Conservation (phyloP, 1,140 invertebrate species). For the Drosophila seguyi region DNA sequence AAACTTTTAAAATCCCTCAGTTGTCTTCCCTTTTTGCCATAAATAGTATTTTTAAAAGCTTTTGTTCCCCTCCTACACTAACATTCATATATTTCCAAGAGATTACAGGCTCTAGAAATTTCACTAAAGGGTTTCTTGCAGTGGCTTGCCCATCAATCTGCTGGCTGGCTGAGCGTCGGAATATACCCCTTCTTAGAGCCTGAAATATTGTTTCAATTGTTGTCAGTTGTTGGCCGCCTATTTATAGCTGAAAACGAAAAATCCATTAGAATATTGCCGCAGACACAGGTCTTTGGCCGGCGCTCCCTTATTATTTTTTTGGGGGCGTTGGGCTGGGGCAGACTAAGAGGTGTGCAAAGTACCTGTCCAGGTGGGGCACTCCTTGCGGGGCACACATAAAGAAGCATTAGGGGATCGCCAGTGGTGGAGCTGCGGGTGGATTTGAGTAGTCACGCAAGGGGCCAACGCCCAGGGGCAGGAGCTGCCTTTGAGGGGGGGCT, state of each 20-base stretch:
- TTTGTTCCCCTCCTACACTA: not conserved
- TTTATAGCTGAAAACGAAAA: conserved; percentile 42
- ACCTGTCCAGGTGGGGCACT: conserved; percentile 21
- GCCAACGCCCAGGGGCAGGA: conserved; percentile 50
- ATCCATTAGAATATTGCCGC: conserved; percentile 68
- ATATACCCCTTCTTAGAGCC: conserved; percentile 14
- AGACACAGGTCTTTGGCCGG: conserved; percentile 12
- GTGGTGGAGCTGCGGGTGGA: conserved; percentile 10
- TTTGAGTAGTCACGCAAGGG: conserved; percentile 57
- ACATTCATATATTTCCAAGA: not conserved
- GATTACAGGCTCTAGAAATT: conserved; percentile 2
- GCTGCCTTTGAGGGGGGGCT: conserved; percentile 4
- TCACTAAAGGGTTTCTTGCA: conserved; percentile 7
- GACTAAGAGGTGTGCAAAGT: conserved; percentile 20
- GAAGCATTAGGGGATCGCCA: conserved; percentile 50
- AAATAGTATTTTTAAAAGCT: not conserved
- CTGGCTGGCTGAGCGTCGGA: not conserved
- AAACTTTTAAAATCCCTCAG: not conserved
- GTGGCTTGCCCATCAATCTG: conserved; percentile 20
- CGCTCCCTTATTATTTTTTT: not conserved
- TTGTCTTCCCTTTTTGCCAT: no score
- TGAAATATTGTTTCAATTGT: conserved; percentile 40
- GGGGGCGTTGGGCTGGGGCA: conserved; percentile 9
- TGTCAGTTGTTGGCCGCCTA: conserved; percentile 33
- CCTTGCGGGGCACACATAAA: conserved; percentile 44